Evolutionary conservation across 2,888 invertebrate species (phyloP), one percentile per base, ranked within the genome.

Genomic region (Drosophila ustulata): DNA sequence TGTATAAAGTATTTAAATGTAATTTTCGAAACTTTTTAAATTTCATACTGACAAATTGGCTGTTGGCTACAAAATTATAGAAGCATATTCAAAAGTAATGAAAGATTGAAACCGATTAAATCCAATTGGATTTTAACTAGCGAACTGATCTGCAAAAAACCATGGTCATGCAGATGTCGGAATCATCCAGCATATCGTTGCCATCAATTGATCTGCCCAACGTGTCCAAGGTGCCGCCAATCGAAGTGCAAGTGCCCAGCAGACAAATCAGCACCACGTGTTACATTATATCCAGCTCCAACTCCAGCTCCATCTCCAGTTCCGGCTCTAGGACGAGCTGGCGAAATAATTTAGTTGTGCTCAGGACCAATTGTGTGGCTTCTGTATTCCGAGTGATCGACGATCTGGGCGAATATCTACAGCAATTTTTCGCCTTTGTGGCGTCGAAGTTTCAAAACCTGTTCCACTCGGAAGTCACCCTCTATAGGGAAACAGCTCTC

Each of bases 401-500:
- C 59, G 68, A 71, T 5, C 76, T 81, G 69, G 66, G 66, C 55
- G 46, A 59, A 1, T 66, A 67, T 34, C 3, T 84, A 4, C 57
- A 13, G 5, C 30, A 43, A 3, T 3, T 61, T 0, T 2, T 78
- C 26, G 50, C 52, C 25, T 55, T 7, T 34, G 0, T 82, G 62
- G 46, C 39, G 13, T 4, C 13, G 3, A 66, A 32, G 50, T 1
- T 73, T 1, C 34, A 11, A 0, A 8, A 4, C 5, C 4, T 61
- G 3, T 56, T 73, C 18, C 11, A 11, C 3, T 7, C 47, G 6
- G 45, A 9, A 0, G 4, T 4, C 1, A 7, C 51, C 6, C 3
- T 4, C 4, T 83, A 76, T 13, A 18, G 25, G 2, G 79, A 83
- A 23, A 56, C 56, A 3, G 46, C 79, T 0, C 30, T 75, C 0